These are phyloP conservation scores for Melitaea athalia DNA, from an alignment of 2,888 invertebrate genomes.

Conservation along the genomic window DNA sequence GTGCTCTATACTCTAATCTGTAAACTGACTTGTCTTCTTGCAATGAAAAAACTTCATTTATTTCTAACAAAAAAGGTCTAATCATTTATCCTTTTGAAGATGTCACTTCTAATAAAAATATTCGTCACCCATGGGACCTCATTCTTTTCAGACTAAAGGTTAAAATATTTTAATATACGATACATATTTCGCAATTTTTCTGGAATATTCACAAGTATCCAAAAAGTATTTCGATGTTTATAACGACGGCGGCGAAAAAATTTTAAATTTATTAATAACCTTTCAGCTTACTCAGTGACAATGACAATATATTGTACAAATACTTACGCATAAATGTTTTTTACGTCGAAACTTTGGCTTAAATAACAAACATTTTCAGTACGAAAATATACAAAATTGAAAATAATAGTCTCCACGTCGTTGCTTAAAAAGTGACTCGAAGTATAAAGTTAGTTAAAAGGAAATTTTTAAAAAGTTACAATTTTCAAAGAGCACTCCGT, in stretches of 20 bases:
- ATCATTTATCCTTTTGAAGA: neutral
- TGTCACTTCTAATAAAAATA: neutral
- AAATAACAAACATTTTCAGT: slow-evolving; percentile 5
- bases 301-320: neutral
- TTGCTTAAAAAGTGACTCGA: slow-evolving; percentile 18
- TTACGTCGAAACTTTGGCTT: neutral
- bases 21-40: too few relatives aligned
- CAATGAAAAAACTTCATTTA: too few relatives aligned
- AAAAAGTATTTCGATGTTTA: neutral
- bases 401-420: slow-evolving; percentile 19
- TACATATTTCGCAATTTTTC: too few relatives aligned
- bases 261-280: neutral
- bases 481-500: slow-evolving; percentile 21
- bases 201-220: neutral
- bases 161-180: too few relatives aligned
- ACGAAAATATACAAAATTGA: slow-evolving; percentile 17
- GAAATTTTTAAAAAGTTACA: slow-evolving; percentile 22
- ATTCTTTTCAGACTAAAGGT: too few relatives aligned
- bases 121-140: too few relatives aligned
- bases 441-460: slow-evolving; percentile 27
- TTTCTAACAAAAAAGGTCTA: too few relatives aligned
- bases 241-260: neutral
- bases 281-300: neutral
- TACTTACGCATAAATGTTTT: neutral
- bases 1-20: too few relatives aligned